Percentiles rank a stretch among this genome's conserved stretches.
Conservation (phyloP, 2,113 vertebrate genomes). For the Bungarus multicinctus region DNA sequence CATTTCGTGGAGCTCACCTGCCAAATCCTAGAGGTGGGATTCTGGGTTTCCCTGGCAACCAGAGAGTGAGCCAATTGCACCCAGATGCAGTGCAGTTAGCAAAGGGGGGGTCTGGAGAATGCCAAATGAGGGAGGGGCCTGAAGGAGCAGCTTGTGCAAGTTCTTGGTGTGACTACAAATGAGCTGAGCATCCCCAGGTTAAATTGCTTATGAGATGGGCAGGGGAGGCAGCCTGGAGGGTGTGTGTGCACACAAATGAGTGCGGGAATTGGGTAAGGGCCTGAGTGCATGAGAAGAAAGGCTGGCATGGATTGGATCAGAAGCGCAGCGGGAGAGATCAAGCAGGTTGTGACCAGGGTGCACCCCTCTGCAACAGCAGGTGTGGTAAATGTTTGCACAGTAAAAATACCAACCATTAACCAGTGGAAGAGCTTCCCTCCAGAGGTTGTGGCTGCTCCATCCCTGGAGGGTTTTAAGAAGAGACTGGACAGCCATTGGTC, state of each 20-base stretch:
- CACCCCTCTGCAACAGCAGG: neutral
- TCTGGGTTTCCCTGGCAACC: conserved; percentile 8
- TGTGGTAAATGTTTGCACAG: neutral
- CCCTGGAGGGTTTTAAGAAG: neutral
- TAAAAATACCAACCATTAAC: neutral
- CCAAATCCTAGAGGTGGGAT: conserved; percentile 4
- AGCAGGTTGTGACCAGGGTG: neutral
- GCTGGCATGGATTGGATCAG: neutral
- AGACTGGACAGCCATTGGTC: neutral
- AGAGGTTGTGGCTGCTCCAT: neutral
- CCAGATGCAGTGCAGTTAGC: neutral
- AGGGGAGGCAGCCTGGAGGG: neutral
- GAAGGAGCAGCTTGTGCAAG: neutral
- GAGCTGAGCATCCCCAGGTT: neutral
- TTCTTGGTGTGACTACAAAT: neutral
- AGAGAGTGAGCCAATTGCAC: neutral
- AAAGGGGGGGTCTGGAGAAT: neutral
- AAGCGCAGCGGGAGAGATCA: neutral
- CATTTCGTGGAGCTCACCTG: neutral
- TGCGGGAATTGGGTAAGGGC: neutral
- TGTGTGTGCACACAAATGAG: neutral
- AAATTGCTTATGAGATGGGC: neutral
- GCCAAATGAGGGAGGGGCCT: neutral
- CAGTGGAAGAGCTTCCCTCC: neutral
- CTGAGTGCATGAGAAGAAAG: neutral